These are phyloP conservation scores for Seriola rivoliana DNA, from an alignment of 2,113 vertebrate species.

Conservation along the genomic window DNA sequence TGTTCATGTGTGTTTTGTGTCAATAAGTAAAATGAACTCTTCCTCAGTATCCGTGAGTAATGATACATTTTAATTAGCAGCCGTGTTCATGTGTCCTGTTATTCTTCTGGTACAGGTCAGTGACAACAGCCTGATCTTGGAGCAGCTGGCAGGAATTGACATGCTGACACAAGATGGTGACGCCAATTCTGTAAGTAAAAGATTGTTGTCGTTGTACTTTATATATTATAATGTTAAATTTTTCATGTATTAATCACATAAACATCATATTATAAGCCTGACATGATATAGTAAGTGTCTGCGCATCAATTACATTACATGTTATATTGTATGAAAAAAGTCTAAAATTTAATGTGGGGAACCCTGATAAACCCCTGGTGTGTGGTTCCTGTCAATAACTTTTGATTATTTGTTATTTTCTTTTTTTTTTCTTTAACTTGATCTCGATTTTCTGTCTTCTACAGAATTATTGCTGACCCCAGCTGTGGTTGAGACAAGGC, in stretches of 20 bases:
- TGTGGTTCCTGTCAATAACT: neutral
- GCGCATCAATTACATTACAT: too few relatives aligned
- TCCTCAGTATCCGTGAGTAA: neutral
- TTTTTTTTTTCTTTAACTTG: neutral
- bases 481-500: constrained; percentile 3
- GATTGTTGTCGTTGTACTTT: too few relatives aligned
- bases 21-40: too few relatives aligned
- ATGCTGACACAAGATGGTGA: constrained; percentile 73
- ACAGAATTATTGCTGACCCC: constrained; percentile 96
- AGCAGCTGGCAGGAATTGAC: constrained; percentile 73
- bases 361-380: neutral
- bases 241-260: too few relatives aligned
- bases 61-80: neutral
- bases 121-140: constrained; percentile 72
- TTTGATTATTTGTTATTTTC: neutral
- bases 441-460: constrained; percentile 32
- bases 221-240: neutral
- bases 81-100: neutral
- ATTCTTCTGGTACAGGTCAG: constrained; percentile 53
- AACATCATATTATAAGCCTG: too few relatives aligned
- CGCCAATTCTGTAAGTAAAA: constrained; percentile 64
- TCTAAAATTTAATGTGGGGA: neutral
- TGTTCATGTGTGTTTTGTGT: neutral
- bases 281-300: too few relatives aligned
- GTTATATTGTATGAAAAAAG: neutral